phyloP scores from a whole-genome alignment of 2,113 vertebrate species.

The Phainopepla nitens region DNA sequence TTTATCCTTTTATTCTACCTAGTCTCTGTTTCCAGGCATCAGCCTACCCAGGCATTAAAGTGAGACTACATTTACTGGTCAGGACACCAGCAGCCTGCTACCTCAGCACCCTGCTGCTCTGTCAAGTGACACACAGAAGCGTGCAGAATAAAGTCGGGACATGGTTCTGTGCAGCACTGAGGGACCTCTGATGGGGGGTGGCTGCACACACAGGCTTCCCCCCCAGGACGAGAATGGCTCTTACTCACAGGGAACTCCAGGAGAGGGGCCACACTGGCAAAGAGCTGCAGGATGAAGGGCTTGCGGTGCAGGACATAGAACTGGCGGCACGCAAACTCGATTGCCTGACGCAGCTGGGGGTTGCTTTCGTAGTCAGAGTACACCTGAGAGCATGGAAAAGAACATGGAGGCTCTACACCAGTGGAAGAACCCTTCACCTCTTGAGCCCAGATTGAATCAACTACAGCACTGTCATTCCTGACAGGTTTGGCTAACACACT shows the following conservation, averaged over 20 bases:
- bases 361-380: slow-evolving; percentile 97
- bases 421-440: neutral
- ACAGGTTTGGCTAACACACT: neutral
- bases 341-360: slow-evolving; percentile 88
- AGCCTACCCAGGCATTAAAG: neutral
- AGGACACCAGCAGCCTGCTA: neutral
- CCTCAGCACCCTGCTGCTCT: neutral
- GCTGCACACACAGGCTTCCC: neutral
- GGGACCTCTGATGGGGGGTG: neutral
- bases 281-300: slow-evolving; percentile 94
- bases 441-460: fast-evolving
- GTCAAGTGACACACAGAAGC: neutral
- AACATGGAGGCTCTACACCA: neutral
- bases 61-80: neutral
- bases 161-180: neutral
- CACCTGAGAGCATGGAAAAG: slow-evolving; percentile 70
- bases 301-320: slow-evolving; percentile 98
- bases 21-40: too few relatives aligned
- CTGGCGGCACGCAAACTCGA: slow-evolving; percentile 94
- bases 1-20: too few relatives aligned
- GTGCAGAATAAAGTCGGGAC: neutral
- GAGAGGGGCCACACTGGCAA: slow-evolving; percentile 94
- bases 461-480: neutral
- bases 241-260: slow-evolving; percentile 91
- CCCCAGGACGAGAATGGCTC: neutral